Conservation (phyloP, 1,140 invertebrate genomes). For the Drosophila parvula region DNA sequence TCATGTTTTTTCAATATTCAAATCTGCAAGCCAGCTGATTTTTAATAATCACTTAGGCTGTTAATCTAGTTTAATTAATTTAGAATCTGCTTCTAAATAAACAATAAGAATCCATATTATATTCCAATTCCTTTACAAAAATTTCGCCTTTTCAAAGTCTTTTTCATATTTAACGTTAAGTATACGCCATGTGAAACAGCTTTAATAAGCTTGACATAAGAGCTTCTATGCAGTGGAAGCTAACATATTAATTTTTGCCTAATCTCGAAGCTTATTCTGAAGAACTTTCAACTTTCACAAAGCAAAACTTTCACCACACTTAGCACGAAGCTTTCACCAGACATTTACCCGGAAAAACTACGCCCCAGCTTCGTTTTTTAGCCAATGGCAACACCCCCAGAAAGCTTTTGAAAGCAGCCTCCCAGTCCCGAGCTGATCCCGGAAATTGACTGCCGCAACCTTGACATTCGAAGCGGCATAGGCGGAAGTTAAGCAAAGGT, state of each 20-base stretch:
- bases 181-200: constrained; percentile 19
- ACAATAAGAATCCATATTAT: no score
- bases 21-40: no score
- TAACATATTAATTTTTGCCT: background rate
- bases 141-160: background rate
- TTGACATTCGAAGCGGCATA: constrained; percentile 1
- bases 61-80: no score
- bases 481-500: constrained; percentile 3
- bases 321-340: constrained; percentile 2
- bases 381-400: background rate
- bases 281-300: background rate
- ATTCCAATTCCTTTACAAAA: background rate
- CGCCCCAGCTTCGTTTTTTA: background rate
- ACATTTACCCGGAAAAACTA: background rate
- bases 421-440: no score
- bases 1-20: no score
- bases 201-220: background rate
- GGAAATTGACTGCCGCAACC: background rate
- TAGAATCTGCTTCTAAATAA: background rate
- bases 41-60: no score
- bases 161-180: constrained; percentile 9
- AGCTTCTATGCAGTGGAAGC: background rate
- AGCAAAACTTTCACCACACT: constrained; percentile 5
- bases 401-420: constrained; percentile 1
- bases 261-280: background rate